Percentiles rank a stretch among this genome's conserved stretches.
Evolutionary conservation across 2,113 vertebrate species (phyloP).

Genomic region (Perca schrenkii): DNA sequence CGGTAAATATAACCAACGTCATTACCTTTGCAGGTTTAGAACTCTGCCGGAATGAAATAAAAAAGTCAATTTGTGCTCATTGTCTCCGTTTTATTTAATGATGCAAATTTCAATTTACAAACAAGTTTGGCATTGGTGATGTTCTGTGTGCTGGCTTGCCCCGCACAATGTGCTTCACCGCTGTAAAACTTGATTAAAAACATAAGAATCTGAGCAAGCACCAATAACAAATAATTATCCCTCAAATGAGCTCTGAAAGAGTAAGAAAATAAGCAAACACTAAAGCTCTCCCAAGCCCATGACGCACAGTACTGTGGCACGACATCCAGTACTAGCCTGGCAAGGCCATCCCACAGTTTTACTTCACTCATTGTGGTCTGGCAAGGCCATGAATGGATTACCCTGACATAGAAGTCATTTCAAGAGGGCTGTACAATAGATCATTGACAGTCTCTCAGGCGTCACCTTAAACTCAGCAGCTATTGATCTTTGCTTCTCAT

Average conservation of each 20-base stretch:
- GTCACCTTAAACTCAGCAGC: not conserved
- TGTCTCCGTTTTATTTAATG: slow-evolving; percentile 22
- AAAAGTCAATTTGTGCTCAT: slow-evolving; percentile 12
- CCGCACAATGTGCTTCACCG: slow-evolving; percentile 3
- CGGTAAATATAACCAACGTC: not conserved
- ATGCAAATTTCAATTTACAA: slow-evolving; percentile 37
- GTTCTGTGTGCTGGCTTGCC: slow-evolving; percentile 2
- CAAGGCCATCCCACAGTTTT: slow-evolving; percentile 21
- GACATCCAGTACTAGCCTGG: not conserved
- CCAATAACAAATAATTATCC: not conserved
- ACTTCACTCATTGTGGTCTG: slow-evolving; percentile 21
- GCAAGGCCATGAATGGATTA: slow-evolving; percentile 9
- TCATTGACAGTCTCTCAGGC: slow-evolving; percentile 13
- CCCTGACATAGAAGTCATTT: slow-evolving; percentile 27
- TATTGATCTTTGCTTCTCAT: not conserved
- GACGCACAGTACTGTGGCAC: slow-evolving; percentile 8
- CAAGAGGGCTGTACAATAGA: slow-evolving; percentile 21
- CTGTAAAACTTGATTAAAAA: slow-evolving; percentile 42
- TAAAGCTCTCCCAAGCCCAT: slow-evolving; percentile 24
- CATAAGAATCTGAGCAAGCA: slow-evolving; percentile 28
- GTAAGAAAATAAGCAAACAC: slow-evolving; percentile 17
- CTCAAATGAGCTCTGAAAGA: not conserved
- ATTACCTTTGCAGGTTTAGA: slow-evolving; percentile 16
- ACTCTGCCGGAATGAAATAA: not conserved
- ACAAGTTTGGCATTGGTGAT: slow-evolving; percentile 15